Evolutionary conservation across 64 coral and sea anemone genomes (phyloP), one percentile per base, ranked within the genome.

Genomic region (Actinia equina): DNA sequence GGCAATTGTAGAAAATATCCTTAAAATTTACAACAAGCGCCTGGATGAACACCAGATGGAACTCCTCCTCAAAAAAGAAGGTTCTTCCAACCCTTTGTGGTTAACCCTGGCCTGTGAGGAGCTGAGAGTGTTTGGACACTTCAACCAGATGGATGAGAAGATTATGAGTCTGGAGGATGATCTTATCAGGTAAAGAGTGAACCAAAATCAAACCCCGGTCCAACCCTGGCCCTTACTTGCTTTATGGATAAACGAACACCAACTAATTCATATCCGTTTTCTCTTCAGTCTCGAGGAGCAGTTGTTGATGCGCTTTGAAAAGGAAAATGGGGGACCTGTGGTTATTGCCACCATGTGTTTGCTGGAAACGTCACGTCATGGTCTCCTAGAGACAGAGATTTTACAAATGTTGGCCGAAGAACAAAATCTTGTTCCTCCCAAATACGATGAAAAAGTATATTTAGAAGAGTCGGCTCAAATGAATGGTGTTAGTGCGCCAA

Each of bases 11-110:
- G 93, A 95, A 59, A 99, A 99, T 60, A 99, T 93, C 30, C 71
- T 99, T 22, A 89, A 87, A 27, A 88, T 71, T 79, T 99, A 99
- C 88, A 99, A 99, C 41, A 99, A 99, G 76, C 93, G 97, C 10
- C 80, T 99, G 81, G 97, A 99, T 86, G 86, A 86, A 19, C 80
- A 95, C 51, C 97, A 99, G 83, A 99, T 99, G 97, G 85, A 87
- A 13, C 88, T 90, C 22, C 44, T 99, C 17, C 22, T 99, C 14
- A 87, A 89, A 30, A 99, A 99, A 88, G 86, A 99, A 86, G 97
- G 97, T 12, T 99, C 97, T 44, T 90, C 97, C 20, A 99, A 99
- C 52, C 97, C 97, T 14, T 42, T 99, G 11, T 99, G 97, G 97
- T 63, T 99, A 49, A 89, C 97, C 43, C 20, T 99, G 52, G 97